Base-by-base conservation (phyloP, 2,797 vertebrate species). In the Catamblyrhynchus diadema region DNA sequence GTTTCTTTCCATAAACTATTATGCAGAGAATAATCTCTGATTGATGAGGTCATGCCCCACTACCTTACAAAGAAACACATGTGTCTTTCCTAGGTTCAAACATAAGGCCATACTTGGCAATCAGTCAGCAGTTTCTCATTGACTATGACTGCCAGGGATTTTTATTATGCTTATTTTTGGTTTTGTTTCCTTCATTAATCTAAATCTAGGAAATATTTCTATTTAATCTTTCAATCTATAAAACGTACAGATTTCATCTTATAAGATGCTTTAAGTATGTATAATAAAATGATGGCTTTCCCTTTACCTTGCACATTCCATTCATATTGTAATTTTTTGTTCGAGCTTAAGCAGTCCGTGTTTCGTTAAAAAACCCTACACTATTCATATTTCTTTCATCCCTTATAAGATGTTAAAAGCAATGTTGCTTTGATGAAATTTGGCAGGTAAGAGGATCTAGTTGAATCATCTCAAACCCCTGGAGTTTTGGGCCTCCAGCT, bases 381-480 rank as follows among this genome's bases (percentile, higher is more conserved):
- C 64, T 88, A 86, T 94, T 95, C 90, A 70, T 71, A 92, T 86
- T 87, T 82, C 86, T 95, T 82, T 96, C 81, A 65, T 94, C 92
- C 54, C 62, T 90, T 88, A 33, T 95, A 85, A 94, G 95, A 95
- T 65, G 90, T 94, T 78, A 51, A 92, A 90, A 82, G 87, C 75
- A 86, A 60, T 56, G 82, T 45, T 92, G 77, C 93, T 94, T 93
- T 87, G 60, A 79, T 94, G 79, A 95, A 95, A 94, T 96, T 95
- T 95, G 95, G 96, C 88, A 94, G 86, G 95, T 97, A 81, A 96
- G 95, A 93, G 87, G 77, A 96, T 94, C 86, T 88, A 81, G 89
- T 83, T 94, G 96, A 95, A 95, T 96, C 95, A 96, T 95, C 70
- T 86, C 88, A 96, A 94, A 96, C 89, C 95, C 93, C 94, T 90